These are phyloP conservation scores for Emydocephalus ijimae DNA, from an alignment of 2,113 vertebrate genomes.

Conservation along the genomic window DNA sequence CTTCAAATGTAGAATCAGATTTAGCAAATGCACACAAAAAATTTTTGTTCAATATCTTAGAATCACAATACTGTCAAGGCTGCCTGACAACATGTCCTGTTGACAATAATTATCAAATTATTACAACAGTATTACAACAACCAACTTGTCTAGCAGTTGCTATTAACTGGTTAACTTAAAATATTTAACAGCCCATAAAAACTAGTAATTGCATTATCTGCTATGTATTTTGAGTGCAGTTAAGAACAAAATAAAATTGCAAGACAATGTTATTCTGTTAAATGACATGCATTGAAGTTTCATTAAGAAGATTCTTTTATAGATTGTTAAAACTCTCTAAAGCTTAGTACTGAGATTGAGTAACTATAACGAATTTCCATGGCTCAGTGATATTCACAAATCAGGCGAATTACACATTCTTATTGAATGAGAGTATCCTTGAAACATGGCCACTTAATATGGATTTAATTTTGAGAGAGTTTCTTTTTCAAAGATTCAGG, in stretches of 20 bases:
- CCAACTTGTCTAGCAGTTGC: conserved; percentile 30
- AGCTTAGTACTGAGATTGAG: not conserved
- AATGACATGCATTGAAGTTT: not conserved
- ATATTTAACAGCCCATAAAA: conserved; percentile 28
- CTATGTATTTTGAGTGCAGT: conserved; percentile 22
- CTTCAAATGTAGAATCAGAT: not conserved
- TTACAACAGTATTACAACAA: conserved; percentile 10
- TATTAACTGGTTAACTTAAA: conserved; percentile 39
- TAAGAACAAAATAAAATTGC: conserved; percentile 34
- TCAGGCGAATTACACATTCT: not conserved
- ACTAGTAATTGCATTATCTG: not conserved
- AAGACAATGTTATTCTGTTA: not conserved
- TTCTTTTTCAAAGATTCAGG: conserved; percentile 3
- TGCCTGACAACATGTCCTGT: not conserved
- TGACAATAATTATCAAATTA: not conserved
- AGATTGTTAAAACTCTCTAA: not conserved
- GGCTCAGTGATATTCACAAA: not conserved
- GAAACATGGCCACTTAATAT: not conserved
- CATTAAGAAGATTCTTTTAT: not conserved
- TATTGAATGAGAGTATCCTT: not conserved
- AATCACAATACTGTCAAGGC: not conserved
- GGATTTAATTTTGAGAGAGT: conserved; percentile 8
- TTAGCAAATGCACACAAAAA: not conserved
- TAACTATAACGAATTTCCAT: not conserved
- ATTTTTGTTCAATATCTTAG: not conserved